Percentiles rank a stretch among this genome's conserved stretches.
phyloP scores from a whole-genome alignment of 2,888 invertebrate genomes.

The Noctua fimbriata region DNA sequence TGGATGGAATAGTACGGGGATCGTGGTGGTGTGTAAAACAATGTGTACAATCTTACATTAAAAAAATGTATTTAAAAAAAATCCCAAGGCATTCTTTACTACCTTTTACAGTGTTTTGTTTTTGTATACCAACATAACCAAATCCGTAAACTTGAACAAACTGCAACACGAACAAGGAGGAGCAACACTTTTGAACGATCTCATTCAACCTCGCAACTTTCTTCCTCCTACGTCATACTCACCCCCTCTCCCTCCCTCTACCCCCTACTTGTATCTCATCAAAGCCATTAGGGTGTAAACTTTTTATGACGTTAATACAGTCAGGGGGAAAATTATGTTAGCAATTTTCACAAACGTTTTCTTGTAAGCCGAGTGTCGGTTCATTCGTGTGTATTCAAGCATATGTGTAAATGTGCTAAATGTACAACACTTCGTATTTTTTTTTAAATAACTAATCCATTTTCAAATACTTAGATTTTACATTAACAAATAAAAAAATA shows the following conservation, averaged over 20 bases:
- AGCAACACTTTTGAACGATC: slow-evolving; percentile 5
- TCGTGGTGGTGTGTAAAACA: too few relatives aligned
- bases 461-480: too few relatives aligned
- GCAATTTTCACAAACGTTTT: slow-evolving; percentile 2
- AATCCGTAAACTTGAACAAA: neutral
- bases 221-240: slow-evolving; percentile 34
- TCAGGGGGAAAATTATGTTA: slow-evolving; percentile 15
- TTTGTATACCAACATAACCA: neutral
- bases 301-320: slow-evolving; percentile 51
- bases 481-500: too few relatives aligned
- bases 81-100: neutral
- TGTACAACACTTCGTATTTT: too few relatives aligned
- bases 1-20: too few relatives aligned
- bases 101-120: neutral
- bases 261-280: slow-evolving; percentile 28
- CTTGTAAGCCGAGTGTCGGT: neutral
- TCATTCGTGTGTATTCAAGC: neutral
- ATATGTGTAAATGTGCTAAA: neutral
- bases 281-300: slow-evolving; percentile 49
- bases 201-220: slow-evolving; percentile 22
- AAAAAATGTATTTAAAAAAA: too few relatives aligned
- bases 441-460: too few relatives aligned
- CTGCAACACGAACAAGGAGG: neutral
- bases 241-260: neutral
- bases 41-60: too few relatives aligned